These are phyloP conservation scores for Onychorhynchus coronatus DNA, from an alignment of 2,113 vertebrate genomes.

Conservation along the genomic window DNA sequence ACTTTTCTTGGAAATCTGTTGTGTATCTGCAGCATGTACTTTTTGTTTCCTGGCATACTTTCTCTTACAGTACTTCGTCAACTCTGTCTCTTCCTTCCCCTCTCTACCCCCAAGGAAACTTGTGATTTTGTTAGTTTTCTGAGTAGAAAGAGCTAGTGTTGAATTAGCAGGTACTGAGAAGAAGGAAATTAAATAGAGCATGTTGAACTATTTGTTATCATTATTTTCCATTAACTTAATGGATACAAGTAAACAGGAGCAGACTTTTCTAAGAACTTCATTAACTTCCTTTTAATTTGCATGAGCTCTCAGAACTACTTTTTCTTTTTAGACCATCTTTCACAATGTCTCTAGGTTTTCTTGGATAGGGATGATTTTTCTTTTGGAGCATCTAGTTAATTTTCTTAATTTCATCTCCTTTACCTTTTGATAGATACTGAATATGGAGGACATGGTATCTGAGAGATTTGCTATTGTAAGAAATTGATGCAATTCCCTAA, in stretches of 20 bases:
- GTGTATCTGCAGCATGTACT: not conserved
- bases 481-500: not conserved
- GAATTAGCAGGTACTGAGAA: not conserved
- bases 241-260: not conserved
- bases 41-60: not conserved
- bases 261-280: not conserved
- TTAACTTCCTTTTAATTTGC: not conserved
- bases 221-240: not conserved
- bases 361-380: not conserved
- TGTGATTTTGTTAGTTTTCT: constrained; percentile 4
- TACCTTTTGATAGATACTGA: not conserved
- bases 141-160: not conserved
- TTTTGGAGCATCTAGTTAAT: not conserved
- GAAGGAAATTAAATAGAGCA: not conserved
- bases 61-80: not conserved
- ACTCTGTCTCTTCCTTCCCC: not conserved
- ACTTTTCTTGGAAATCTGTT: not conserved
- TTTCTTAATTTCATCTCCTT: not conserved
- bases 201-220: not conserved
- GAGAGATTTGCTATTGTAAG: not conserved
- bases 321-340: not conserved
- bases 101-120: not conserved
- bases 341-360: not conserved
- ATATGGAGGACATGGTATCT: not conserved
- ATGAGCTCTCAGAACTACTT: not conserved